phyloP scores from a whole-genome alignment of 2,113 vertebrate species.

The Melanotaenia duboulayi region DNA sequence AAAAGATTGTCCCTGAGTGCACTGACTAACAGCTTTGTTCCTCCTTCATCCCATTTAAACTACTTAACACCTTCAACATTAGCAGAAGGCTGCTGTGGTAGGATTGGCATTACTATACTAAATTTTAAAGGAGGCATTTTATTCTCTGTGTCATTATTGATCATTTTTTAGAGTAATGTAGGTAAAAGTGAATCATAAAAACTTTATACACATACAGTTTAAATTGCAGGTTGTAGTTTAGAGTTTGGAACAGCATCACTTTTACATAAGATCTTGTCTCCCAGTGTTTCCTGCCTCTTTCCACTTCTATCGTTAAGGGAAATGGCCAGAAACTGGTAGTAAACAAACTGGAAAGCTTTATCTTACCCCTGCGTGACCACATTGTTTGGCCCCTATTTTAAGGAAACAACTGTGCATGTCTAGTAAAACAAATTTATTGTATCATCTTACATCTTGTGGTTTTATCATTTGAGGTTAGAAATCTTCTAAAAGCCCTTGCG shows the following conservation, averaged over 20 bases:
- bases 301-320: slow-evolving; percentile 26
- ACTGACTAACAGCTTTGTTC: slow-evolving; percentile 23
- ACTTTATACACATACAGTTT: neutral
- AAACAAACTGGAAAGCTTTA: neutral
- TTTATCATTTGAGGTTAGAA: too few species aligned
- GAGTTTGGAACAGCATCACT: slow-evolving; percentile 4
- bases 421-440: neutral
- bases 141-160: too few species aligned
- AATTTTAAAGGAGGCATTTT: too few species aligned
- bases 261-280: slow-evolving; percentile 14
- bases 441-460: neutral
- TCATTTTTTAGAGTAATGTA: too few species aligned
- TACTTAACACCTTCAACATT: slow-evolving; percentile 37
- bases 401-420: neutral
- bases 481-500: too few species aligned
- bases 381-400: neutral
- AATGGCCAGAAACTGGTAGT: slow-evolving; percentile 17
- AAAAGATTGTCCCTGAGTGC: slow-evolving; percentile 57
- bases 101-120: neutral
- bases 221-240: neutral
- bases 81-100: slow-evolving; percentile 10
- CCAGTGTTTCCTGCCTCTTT: slow-evolving; percentile 38
- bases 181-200: neutral
- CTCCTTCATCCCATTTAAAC: slow-evolving; percentile 44
- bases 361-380: too few species aligned